Conservation (phyloP, 2,797 vertebrate genomes). For the Geotrypetes seraphini region DNA sequence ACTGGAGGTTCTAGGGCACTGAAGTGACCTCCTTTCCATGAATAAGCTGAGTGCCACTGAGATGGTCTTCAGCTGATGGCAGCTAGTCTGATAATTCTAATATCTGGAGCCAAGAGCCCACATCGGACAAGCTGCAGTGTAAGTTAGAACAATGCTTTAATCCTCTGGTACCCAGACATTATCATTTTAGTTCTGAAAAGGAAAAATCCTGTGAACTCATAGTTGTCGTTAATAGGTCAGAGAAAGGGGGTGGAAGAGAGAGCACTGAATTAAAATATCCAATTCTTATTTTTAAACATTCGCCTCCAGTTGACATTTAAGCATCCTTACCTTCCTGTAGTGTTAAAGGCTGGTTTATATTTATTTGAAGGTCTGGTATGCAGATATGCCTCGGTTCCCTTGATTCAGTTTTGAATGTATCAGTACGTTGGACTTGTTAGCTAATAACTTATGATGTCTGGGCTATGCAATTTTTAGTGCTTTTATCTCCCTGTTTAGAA, state of each 20-base stretch:
- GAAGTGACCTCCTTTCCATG: conserved; percentile 21
- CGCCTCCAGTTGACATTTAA: background rate
- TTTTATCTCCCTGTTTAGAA: too few species aligned
- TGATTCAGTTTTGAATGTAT: background rate
- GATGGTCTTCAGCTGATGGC: background rate
- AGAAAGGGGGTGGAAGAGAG: too few species aligned
- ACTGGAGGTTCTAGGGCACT: conserved; percentile 13
- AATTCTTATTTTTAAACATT: background rate
- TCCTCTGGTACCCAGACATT: background rate
- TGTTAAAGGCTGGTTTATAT: too few species aligned
- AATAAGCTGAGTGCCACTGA: background rate
- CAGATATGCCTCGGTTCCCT: background rate
- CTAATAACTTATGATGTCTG: too few species aligned
- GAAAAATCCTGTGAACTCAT: too few species aligned
- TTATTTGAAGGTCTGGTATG: too few species aligned
- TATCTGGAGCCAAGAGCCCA: conserved; percentile 1
- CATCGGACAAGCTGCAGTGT: background rate
- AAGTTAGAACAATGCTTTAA: background rate
- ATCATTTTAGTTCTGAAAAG: background rate
- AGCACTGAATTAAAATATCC: too few species aligned
- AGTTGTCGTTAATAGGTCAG: too few species aligned
- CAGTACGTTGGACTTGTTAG: too few species aligned
- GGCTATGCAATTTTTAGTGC: too few species aligned
- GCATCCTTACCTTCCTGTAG: background rate
- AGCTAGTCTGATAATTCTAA: conserved; percentile 1